phyloP scores from a whole-genome alignment of 2,797 vertebrate genomes.

The Otolemur crassicaudatus region DNA sequence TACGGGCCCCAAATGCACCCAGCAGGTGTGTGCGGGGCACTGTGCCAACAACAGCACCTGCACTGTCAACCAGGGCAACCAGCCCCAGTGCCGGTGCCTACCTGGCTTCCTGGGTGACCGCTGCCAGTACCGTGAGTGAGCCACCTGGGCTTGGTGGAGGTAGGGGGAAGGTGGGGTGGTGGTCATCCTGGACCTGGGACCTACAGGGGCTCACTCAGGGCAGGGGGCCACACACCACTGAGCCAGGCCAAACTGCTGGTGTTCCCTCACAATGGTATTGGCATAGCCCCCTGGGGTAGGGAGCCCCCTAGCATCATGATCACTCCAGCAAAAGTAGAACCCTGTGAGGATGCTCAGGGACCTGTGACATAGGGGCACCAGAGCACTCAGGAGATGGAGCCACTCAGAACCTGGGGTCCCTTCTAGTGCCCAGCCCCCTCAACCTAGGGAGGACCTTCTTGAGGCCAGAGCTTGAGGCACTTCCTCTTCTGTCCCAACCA shows the following conservation, averaged over 20 bases:
- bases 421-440: background rate
- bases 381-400: background rate
- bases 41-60: constrained; percentile 95
- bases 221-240: background rate
- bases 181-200: background rate
- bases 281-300: background rate
- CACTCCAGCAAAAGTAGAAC: background rate
- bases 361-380: background rate
- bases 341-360: background rate
- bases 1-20: constrained; percentile 94
- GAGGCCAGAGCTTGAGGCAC: background rate
- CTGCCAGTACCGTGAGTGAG: constrained; percentile 96
- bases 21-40: constrained; percentile 93
- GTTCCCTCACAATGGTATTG: background rate
- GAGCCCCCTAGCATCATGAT: background rate
- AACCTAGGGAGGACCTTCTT: background rate
- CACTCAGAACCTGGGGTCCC: background rate
- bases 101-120: constrained; percentile 93
- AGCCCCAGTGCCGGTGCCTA: constrained; percentile 94
- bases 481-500: background rate
- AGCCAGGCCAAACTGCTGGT: background rate
- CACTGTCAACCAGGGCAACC: constrained; percentile 95
- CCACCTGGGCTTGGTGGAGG: background rate
- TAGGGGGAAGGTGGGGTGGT: background rate
- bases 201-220: too few relatives aligned